Evolutionary conservation across 2,797 vertebrate genomes (phyloP), one percentile per base, ranked within the genome.

Genomic region (Distichodus sexfasciatus): DNA sequence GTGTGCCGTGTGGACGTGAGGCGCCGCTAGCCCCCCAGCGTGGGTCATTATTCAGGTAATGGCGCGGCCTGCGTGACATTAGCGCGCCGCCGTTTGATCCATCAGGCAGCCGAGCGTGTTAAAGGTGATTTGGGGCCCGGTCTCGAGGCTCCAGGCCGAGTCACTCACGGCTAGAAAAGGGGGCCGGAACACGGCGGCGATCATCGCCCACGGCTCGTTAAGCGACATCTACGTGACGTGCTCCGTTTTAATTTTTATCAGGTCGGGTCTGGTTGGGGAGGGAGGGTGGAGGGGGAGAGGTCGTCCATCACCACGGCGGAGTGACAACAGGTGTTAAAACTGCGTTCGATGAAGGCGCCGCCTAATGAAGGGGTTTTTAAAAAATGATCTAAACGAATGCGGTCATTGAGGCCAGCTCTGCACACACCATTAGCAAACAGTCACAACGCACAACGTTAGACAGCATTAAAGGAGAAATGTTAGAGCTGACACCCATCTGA

Each of bases 21-120:
- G 51, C 36, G 28, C n/a, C 17, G 21, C 14, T 29, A 28, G 46
- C 50, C 53, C 50, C 53, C 36, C 57, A 55, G 81, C 71, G 74
- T 65, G 73, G 78, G 81, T 88, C 90, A 88, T 92, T 89, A 90
- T 82, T 83, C 66, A 76, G 75, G 85, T 91, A 92, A 92, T 89
- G 91, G 89, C 35, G 86, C 89, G 81, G 86, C 88, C 84, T 87
- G 81, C 73, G 81, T 78, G 83, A 78, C 59, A 71, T 61, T 31
- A 55, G 15, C 10, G 36, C 19, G 40, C 19, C 15, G 64, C 82
- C 71, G 80, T 82, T 82, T 81, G 85, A 90, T 89, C 82, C 72
- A 86, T 89, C 86, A 88, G 76, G 78, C 85, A 85, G 84, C 82
- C 84, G 73, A 82, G 86, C 82, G 75, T 81, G 81, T 74, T 67